Conservation (phyloP, 1,140 invertebrate genomes). For the Phymastichus coffea region DNA sequence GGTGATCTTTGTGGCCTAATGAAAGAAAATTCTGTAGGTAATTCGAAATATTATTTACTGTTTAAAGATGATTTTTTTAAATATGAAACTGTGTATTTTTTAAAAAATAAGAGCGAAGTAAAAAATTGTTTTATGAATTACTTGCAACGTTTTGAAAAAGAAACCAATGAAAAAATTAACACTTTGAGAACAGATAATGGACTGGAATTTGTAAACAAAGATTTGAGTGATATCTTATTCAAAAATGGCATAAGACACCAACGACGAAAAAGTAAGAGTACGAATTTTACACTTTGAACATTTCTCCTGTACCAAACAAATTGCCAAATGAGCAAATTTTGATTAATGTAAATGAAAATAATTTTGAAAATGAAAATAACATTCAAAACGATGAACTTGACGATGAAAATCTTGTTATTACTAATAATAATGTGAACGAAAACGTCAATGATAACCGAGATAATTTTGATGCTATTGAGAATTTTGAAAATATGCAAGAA, state of each 20-base stretch:
- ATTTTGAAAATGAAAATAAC: constrained; percentile 43
- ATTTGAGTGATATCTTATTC: constrained; percentile 10
- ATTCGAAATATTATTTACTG: constrained; percentile 42
- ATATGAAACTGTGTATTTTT: constrained; percentile 42
- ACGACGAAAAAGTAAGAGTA: too few species aligned
- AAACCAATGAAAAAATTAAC: constrained; percentile 32
- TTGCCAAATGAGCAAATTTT: too few species aligned
- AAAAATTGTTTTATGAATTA: constrained; percentile 33
- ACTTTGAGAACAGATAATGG: constrained; percentile 23
- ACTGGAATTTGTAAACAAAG: constrained; percentile 34
- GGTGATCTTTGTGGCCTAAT: constrained; percentile 33
- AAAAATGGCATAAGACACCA: constrained; percentile 28
- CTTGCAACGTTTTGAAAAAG: constrained; percentile 27
- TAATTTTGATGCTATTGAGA: too few species aligned
- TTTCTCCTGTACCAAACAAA: constrained; percentile 44
- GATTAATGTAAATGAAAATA: too few species aligned
- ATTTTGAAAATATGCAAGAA: too few species aligned
- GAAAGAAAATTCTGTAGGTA: constrained; percentile 40
- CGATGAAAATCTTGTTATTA: constrained; percentile 35
- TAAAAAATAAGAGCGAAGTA: constrained; percentile 44
- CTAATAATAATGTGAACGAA: constrained; percentile 49
- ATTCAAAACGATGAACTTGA: constrained; percentile 43
- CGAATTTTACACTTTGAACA: constrained; percentile 16
- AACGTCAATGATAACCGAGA: constrained; percentile 15
- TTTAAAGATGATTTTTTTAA: constrained; percentile 52